Evolutionary conservation across 1,140 invertebrate genomes (phyloP).

Genomic region (Lerema accius): DNA sequence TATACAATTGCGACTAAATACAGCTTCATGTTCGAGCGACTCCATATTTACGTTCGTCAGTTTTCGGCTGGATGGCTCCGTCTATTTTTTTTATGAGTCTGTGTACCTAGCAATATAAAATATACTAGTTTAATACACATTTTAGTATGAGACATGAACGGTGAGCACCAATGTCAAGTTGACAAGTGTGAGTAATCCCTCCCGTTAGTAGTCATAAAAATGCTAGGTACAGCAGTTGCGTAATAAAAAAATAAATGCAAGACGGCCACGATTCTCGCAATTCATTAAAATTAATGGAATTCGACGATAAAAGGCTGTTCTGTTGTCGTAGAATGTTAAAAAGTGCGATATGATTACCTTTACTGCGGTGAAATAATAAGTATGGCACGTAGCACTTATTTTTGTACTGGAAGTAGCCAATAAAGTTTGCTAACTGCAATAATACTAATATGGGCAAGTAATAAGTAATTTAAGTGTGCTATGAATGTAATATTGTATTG

Average conservation of each 20-base stretch:
- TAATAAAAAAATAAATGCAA: constrained; percentile 22
- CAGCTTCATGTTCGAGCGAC: no score
- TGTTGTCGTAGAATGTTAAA: constrained; percentile 20
- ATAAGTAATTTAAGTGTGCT: neutral
- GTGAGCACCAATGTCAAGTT: no score
- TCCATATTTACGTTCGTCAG: no score
- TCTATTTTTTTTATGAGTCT: no score
- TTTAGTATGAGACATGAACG: no score
- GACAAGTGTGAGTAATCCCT: no score
- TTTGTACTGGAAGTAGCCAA: neutral
- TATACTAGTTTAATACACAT: no score
- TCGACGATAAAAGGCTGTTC: constrained; percentile 18
- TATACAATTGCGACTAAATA: no score
- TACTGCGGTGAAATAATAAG: constrained; percentile 1
- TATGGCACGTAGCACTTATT: neutral
- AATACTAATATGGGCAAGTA: neutral
- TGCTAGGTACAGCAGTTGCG: constrained; percentile 14
- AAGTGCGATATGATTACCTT: constrained; percentile 18
- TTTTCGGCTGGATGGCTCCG: no score
- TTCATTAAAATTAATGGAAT: constrained; percentile 31
- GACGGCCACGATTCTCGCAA: constrained; percentile 18
- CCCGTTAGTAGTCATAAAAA: constrained; percentile 10
- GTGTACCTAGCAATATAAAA: no score
- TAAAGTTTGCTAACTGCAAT: neutral
- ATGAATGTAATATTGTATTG: no score